Percentiles rank a stretch among this genome's conserved stretches.
These are phyloP conservation scores for Deroplatys truncata DNA, from an alignment of 2,888 invertebrate genomes.

Conservation along the genomic window DNA sequence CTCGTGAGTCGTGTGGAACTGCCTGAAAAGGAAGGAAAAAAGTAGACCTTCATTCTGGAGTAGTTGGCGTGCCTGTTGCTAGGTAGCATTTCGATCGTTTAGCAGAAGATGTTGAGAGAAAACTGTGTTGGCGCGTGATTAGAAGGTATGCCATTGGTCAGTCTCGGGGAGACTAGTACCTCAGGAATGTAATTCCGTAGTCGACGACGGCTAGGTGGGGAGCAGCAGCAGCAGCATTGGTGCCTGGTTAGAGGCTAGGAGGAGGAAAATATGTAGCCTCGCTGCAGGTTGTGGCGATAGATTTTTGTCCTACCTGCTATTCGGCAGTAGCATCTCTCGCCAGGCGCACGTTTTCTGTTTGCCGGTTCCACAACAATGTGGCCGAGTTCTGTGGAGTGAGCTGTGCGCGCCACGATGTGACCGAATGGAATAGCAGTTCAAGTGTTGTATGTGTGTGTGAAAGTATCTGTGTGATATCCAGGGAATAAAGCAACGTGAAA, in stretches of 20 bases:
- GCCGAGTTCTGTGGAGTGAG: background rate
- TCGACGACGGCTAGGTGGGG: background rate
- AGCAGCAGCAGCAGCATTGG: background rate
- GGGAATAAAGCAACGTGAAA: background rate
- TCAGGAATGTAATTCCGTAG: conserved; percentile 13
- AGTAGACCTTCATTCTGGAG: conserved; percentile 3
- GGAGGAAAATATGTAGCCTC: conserved; percentile 7
- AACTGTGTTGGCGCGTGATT: conserved; percentile 21
- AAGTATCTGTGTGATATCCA: background rate
- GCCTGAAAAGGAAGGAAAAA: background rate
- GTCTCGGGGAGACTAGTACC: background rate
- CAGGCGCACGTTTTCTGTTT: background rate
- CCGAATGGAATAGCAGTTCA: background rate
- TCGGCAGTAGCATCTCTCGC: background rate
- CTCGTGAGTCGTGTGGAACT: conserved; percentile 2
- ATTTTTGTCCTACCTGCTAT: background rate
- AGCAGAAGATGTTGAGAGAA: conserved; percentile 17
- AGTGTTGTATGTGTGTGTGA: background rate
- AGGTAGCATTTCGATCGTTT: conserved; percentile 20
- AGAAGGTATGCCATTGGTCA: conserved; percentile 20
- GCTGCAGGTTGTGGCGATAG: background rate
- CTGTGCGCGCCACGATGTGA: background rate
- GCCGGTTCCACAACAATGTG: background rate
- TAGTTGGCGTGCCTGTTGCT: conserved; percentile 15
- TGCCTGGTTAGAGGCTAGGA: background rate